Conservation (phyloP, 1,140 invertebrate genomes). For the Drosophila virilis region DNA sequence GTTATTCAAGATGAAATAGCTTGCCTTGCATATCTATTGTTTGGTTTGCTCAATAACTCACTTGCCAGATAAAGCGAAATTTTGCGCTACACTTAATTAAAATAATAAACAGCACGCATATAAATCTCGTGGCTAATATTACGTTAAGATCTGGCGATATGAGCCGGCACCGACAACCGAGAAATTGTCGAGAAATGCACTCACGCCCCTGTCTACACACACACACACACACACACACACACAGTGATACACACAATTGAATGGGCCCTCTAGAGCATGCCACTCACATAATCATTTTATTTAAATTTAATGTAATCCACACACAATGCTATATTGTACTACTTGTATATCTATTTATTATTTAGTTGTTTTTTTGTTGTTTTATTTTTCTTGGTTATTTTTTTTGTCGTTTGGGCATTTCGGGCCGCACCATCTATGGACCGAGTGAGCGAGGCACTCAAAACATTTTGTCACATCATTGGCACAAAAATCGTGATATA, state of each 20-base stretch:
- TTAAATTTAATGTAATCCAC: constrained; percentile 70
- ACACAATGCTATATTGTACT: constrained; percentile 26
- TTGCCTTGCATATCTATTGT: constrained; percentile 4
- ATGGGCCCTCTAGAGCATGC: not conserved
- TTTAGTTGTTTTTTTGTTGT: constrained; percentile 50
- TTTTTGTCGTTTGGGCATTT: constrained; percentile 46
- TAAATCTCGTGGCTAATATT: constrained; percentile 74
- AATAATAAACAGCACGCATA: constrained; percentile 44
- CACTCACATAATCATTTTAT: constrained; percentile 51
- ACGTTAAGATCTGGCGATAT: constrained; percentile 75
- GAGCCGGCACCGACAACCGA: constrained; percentile 58
- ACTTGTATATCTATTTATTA: constrained; percentile 26
- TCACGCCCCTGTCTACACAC: constrained; percentile 5
- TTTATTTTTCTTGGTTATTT: constrained; percentile 49
- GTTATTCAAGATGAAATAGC: constrained; percentile 14
- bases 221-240: constrained; percentile 15
- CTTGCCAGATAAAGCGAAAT: constrained; percentile 23
- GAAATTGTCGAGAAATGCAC: constrained; percentile 65
- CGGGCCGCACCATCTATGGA: constrained; percentile 77
- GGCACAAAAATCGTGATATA: constrained; percentile 57
- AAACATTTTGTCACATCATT: constrained; percentile 64
- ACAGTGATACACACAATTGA: constrained; percentile 1
- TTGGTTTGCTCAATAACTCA: constrained; percentile 1
- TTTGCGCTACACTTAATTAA: constrained; percentile 64
- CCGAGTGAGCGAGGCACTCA: constrained; percentile 60